phyloP scores from a whole-genome alignment of 2,113 vertebrate species.

The Hippolais icterina region DNA sequence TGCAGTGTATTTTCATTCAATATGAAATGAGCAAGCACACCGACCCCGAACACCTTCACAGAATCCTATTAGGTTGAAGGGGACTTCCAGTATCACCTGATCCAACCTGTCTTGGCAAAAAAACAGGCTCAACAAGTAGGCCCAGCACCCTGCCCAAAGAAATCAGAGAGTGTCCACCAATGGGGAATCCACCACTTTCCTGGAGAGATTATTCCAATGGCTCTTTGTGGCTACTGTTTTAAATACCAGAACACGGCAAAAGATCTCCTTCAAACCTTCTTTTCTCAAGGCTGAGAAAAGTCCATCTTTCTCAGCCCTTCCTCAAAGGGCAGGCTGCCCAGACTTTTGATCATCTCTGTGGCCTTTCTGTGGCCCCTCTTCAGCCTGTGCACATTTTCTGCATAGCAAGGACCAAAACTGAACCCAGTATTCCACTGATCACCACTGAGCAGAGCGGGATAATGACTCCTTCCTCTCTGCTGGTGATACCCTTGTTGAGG shows the following conservation, averaged over 20 bases:
- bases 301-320: background rate
- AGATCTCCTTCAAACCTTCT: background rate
- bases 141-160: background rate
- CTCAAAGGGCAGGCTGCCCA: background rate
- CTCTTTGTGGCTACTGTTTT: background rate
- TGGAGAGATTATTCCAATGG: background rate
- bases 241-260: background rate
- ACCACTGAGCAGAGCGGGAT: background rate
- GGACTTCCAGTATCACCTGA: background rate
- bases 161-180: accelerated
- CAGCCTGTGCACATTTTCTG: background rate
- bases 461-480: background rate
- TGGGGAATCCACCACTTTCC: background rate
- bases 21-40: background rate
- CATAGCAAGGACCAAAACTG: background rate
- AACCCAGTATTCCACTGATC: background rate
- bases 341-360: background rate
- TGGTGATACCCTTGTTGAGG: background rate
- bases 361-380: background rate
- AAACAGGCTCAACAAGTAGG: background rate
- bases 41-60: background rate
- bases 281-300: background rate
- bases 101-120: background rate
- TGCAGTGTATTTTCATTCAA: background rate
- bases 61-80: background rate